Conservation (phyloP, 2,797 vertebrate species). For the Amphiprion clarkii region DNA sequence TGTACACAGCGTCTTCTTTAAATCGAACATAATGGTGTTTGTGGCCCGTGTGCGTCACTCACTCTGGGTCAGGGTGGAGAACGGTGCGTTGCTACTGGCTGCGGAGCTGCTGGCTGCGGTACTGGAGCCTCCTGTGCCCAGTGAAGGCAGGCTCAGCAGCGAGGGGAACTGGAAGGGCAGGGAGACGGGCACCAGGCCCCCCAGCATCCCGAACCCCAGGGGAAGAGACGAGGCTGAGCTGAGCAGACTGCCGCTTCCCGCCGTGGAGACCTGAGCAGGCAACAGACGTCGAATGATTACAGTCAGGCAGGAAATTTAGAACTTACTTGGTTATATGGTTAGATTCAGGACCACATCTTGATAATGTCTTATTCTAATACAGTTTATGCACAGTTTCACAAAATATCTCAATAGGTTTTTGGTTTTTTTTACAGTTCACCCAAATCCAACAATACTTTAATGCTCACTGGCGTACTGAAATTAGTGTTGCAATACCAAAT, state of each 20-base stretch:
- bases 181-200: conserved; percentile 95
- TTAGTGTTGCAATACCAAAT: no score
- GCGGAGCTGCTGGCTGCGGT: conserved; percentile 87
- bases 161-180: conserved; percentile 96
- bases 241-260: conserved; percentile 88
- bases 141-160: conserved; percentile 89
- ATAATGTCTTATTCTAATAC: no score
- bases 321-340: no score
- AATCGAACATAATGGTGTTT: neutral
- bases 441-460: no score
- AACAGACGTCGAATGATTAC: neutral
- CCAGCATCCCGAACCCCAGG: conserved; percentile 95
- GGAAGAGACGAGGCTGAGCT: conserved; percentile 89
- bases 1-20: neutral
- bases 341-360: no score
- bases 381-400: no score
- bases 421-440: no score
- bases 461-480: no score
- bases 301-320: neutral
- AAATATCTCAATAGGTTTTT: no score
- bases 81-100: conserved; percentile 91
- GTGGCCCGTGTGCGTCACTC: conserved; percentile 77
- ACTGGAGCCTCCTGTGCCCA: conserved; percentile 77
- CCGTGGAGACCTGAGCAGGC: conserved; percentile 84
- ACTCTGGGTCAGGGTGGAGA: conserved; percentile 93